These are phyloP conservation scores for Pegea sp. DNA, from an alignment of 23 tunicate species.

Conservation along the genomic window DNA sequence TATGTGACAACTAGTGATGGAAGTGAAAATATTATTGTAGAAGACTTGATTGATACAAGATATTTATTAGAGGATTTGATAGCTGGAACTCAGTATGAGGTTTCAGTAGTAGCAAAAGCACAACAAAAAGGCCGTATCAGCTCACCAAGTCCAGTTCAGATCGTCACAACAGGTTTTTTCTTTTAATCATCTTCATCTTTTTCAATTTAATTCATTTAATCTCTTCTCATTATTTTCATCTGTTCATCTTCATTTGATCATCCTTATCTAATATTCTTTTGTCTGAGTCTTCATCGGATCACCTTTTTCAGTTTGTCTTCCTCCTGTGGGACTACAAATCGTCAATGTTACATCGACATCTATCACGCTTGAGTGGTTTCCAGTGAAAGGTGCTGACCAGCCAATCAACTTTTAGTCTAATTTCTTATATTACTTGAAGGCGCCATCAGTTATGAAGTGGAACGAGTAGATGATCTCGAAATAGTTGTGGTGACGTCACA, in stretches of 20 bases:
- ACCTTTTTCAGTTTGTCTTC: neutral
- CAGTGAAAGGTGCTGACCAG: slow-evolving; percentile 1
- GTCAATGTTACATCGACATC: neutral
- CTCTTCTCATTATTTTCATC: too few species aligned
- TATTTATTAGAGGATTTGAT: neutral
- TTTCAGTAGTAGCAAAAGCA: neutral
- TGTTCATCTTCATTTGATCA: too few species aligned
- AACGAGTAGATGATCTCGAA: neutral
- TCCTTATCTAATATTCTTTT: too few species aligned
- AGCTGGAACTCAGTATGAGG: neutral
- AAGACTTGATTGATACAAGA: neutral
- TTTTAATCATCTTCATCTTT: too few species aligned
- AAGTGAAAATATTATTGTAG: neutral
- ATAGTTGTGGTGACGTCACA: neutral
- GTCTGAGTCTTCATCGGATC: neutral
- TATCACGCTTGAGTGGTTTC: neutral
- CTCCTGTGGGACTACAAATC: neutral
- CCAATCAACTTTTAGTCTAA: too few species aligned
- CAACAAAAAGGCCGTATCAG: neutral
- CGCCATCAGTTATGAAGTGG: neutral
- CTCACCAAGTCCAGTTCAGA: neutral
- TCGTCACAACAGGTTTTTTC: neutral
- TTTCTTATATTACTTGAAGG: too few species aligned
- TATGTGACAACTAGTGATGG: neutral
- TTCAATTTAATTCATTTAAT: too few species aligned